Percentiles rank a stretch among this genome's conserved stretches.
Evolutionary conservation across 1,140 invertebrate genomes (phyloP).

Genomic region (Caerostris extrusa): DNA sequence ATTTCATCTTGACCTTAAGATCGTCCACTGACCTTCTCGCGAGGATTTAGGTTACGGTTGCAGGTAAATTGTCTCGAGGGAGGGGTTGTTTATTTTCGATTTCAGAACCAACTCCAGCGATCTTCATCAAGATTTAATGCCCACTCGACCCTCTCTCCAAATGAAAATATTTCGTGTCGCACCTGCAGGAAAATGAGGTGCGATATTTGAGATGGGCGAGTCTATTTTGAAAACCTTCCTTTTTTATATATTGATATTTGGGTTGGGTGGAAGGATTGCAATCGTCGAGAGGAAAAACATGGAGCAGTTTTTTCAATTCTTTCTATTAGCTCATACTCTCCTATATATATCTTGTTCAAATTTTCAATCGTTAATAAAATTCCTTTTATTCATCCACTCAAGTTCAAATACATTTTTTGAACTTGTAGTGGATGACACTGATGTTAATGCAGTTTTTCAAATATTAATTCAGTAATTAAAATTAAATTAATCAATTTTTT

Average conservation of each 20-base stretch:
- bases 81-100: conserved; percentile 3
- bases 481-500: no score
- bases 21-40: neutral
- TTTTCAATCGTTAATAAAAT: no score
- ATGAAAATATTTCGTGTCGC: neutral
- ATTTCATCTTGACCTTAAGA: conserved; percentile 30
- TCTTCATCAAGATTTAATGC: neutral
- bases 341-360: neutral
- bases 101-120: neutral
- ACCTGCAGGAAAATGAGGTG: neutral
- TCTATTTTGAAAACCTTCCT: no score
- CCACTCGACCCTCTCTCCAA: neutral
- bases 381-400: no score
- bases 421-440: no score
- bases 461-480: no score
- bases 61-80: conserved; percentile 3
- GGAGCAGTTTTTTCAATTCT: neutral
- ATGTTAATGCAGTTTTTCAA: no score
- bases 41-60: conserved; percentile 43
- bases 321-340: neutral
- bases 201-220: neutral
- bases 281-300: neutral
- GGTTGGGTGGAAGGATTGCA: neutral
- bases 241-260: neutral
- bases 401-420: no score